phyloP scores from a whole-genome alignment of 2,888 invertebrate genomes.

The Eutolmus rufibarbis region DNA sequence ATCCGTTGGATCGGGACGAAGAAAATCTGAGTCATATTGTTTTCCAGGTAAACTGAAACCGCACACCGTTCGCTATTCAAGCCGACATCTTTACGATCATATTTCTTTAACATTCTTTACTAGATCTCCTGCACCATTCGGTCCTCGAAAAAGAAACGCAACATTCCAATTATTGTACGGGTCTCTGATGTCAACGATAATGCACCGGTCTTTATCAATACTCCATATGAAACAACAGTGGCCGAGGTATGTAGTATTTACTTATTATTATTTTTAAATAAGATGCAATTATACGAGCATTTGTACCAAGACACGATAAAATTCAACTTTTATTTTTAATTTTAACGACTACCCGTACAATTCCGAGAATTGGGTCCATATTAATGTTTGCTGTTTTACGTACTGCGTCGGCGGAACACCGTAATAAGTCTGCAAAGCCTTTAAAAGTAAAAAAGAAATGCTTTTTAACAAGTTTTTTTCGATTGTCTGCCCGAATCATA shows the following conservation, averaged over 20 bases:
- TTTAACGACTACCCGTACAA: background rate
- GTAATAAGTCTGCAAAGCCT: too few species aligned
- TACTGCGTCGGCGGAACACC: too few species aligned
- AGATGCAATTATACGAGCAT: too few species aligned
- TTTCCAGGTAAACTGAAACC: slow-evolving; percentile 72
- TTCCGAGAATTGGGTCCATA: background rate
- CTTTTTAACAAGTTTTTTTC: too few species aligned
- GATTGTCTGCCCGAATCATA: too few species aligned
- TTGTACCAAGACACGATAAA: background rate
- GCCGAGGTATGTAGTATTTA: slow-evolving; percentile 74
- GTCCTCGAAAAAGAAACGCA: slow-evolving; percentile 79
- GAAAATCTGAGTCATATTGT: slow-evolving; percentile 87
- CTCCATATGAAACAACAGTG: slow-evolving; percentile 83
- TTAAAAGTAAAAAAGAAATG: too few species aligned
- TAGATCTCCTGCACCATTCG: slow-evolving; percentile 85
- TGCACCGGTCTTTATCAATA: slow-evolving; percentile 82
- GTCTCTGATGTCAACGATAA: slow-evolving; percentile 92
- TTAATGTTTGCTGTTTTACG: too few species aligned
- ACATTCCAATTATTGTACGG: slow-evolving; percentile 87
- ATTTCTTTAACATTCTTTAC: slow-evolving; percentile 52
- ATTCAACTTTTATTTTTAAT: background rate
- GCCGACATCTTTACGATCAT: slow-evolving; percentile 41
- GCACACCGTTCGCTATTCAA: slow-evolving; percentile 39
- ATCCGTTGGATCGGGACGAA: slow-evolving; percentile 84
- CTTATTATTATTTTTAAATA: slow-evolving; percentile 39